These are phyloP conservation scores for Carollia perspicillata DNA, from an alignment of 2,113 vertebrate genomes.

Conservation along the genomic window DNA sequence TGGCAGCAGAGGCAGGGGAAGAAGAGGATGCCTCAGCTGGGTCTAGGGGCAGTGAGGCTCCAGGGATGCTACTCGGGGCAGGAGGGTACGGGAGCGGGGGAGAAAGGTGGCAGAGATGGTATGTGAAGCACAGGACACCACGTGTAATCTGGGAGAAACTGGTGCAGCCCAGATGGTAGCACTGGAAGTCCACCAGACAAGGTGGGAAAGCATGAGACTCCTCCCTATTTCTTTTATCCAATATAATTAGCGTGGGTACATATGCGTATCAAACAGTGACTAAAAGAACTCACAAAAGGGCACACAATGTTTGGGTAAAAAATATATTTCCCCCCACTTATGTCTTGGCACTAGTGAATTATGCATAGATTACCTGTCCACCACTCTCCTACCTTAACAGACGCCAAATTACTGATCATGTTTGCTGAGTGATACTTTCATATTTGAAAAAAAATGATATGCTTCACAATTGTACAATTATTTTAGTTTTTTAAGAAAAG, in stretches of 20 bases:
- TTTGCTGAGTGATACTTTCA: conserved; percentile 65
- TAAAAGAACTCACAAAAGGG: conserved; percentile 72
- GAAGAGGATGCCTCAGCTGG: neutral
- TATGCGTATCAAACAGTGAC: neutral
- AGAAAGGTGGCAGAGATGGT: neutral
- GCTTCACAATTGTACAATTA: conserved; percentile 76
- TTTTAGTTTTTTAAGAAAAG: conserved; percentile 71
- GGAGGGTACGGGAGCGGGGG: neutral
- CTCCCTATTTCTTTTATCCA: neutral
- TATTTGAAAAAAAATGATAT: conserved; percentile 73
- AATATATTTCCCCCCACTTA: conserved; percentile 80
- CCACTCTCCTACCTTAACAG: conserved; percentile 60
- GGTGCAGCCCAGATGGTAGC: neutral
- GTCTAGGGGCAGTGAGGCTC: neutral
- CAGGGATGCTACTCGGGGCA: neutral
- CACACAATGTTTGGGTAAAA: conserved; percentile 79
- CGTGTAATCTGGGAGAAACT: neutral
- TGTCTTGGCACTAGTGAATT: conserved; percentile 68
- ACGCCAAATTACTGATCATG: conserved; percentile 64
- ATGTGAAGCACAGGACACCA: neutral
- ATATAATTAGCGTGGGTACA: neutral
- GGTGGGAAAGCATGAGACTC: neutral
- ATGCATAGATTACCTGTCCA: conserved; percentile 59
- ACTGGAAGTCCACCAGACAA: neutral
- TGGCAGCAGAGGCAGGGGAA: neutral